Conservation (phyloP, 2,888 invertebrate genomes). For the Pseudanteris insignis region DNA sequence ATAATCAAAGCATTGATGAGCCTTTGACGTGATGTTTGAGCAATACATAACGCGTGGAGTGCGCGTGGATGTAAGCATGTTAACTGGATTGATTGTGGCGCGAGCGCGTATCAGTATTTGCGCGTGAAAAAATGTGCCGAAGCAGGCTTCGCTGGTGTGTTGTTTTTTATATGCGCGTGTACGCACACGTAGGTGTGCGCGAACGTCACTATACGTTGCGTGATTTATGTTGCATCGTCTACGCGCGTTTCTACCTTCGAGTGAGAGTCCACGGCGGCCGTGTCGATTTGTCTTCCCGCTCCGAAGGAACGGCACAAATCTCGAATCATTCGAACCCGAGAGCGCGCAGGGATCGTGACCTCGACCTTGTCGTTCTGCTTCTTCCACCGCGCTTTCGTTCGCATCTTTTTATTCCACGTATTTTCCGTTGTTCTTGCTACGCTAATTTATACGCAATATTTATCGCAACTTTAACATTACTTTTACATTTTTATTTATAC, state of each 20-base stretch:
- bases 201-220: slow-evolving; percentile 8
- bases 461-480: too few relatives aligned
- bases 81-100: too few relatives aligned
- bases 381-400: slow-evolving; percentile 31
- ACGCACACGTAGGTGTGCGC: slow-evolving; percentile 1
- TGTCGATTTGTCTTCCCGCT: slow-evolving; percentile 35
- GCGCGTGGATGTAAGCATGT: too few relatives aligned
- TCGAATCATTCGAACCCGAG: slow-evolving; percentile 23
- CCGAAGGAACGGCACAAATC: slow-evolving; percentile 32
- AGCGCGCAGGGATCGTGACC: slow-evolving; percentile 32
- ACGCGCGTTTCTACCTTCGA: slow-evolving; percentile 22
- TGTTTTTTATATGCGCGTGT: slow-evolving; percentile 3
- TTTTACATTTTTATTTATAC: too few relatives aligned
- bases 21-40: too few relatives aligned
- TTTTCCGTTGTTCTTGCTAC: too few relatives aligned
- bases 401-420: slow-evolving; percentile 18
- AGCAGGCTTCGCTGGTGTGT: slow-evolving; percentile 2
- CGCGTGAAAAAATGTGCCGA: slow-evolving; percentile 11
- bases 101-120: slow-evolving; percentile 13
- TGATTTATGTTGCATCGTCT: slow-evolving; percentile 27
- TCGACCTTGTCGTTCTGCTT: slow-evolving; percentile 37
- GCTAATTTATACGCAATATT: too few relatives aligned
- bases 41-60: too few relatives aligned
- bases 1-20: too few relatives aligned
- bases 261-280: slow-evolving; percentile 20